These are phyloP conservation scores for Eolophus roseicapilla DNA, from an alignment of 2,113 vertebrate species.

Conservation along the genomic window DNA sequence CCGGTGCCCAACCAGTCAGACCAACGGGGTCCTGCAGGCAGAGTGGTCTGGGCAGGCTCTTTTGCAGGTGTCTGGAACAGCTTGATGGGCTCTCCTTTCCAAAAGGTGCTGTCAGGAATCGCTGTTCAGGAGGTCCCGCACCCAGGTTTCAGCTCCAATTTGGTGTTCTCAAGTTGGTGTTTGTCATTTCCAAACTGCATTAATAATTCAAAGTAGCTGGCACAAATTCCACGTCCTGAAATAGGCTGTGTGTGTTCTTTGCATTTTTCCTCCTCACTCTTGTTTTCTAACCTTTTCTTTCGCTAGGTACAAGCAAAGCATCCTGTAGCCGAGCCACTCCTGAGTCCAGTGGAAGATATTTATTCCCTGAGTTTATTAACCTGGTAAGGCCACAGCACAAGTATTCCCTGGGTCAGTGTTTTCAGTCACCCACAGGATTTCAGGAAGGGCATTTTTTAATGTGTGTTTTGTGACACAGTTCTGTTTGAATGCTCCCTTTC, in stretches of 20 bases:
- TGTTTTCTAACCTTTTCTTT: background rate
- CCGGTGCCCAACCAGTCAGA: background rate
- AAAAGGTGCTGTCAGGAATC: background rate
- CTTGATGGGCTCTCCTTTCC: rapidly evolving
- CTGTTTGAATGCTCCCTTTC: background rate
- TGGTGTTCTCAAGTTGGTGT: background rate
- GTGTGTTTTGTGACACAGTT: background rate
- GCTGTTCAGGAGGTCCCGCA: background rate
- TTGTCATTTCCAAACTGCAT: background rate
- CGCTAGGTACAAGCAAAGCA: slow-evolving; percentile 41
- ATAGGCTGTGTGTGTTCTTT: background rate
- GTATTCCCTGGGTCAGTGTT: background rate
- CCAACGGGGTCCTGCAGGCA: background rate
- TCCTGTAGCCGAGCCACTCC: slow-evolving; percentile 3
- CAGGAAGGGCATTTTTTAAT: background rate
- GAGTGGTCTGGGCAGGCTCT: background rate
- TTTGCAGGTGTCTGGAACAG: background rate
- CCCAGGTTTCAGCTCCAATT: background rate
- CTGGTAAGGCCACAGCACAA: slow-evolving; percentile 56
- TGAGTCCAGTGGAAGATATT: slow-evolving; percentile 7
- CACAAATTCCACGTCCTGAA: background rate
- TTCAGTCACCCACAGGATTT: rapidly evolving
- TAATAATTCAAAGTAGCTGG: background rate
- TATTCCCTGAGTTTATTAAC: slow-evolving; percentile 20
- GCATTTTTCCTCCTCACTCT: background rate